phyloP scores from a whole-genome alignment of 2,797 vertebrate species.

The Cossypha heuglini region DNA sequence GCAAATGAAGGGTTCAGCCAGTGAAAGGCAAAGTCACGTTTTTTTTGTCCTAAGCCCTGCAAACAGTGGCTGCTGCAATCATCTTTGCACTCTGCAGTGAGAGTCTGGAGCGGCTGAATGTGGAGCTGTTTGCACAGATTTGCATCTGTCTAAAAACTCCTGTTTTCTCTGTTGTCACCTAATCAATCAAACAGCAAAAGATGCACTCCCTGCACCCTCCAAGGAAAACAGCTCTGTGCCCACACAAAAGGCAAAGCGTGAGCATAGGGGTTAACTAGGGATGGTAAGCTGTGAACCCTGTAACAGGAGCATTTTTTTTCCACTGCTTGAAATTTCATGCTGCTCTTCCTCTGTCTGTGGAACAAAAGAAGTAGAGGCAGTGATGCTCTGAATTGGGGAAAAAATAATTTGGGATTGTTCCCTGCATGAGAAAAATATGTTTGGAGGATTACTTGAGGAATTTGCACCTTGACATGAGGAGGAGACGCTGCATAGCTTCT shows the following conservation, averaged over 20 bases:
- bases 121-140: not conserved
- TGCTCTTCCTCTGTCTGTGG: not conserved
- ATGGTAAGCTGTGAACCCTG: not conserved
- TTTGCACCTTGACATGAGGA: not conserved
- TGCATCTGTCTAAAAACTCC: not conserved
- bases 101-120: conserved; percentile 14
- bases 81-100: not conserved
- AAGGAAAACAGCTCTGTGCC: not conserved
- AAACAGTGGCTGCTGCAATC: conserved; percentile 11
- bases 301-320: not conserved
- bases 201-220: not conserved
- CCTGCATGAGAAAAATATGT: not conserved
- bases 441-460: not conserved
- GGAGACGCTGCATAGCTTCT: not conserved
- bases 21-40: conserved; percentile 32
- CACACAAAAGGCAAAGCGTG: not conserved
- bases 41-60: conserved; percentile 31
- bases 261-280: not conserved
- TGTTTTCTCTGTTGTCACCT: not conserved
- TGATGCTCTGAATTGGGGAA: not conserved
- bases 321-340: not conserved
- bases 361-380: not conserved
- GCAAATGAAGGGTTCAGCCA: conserved; percentile 36
- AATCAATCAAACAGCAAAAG: not conserved
- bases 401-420: not conserved